Conservation (phyloP, 2,888 invertebrate species). For the Cheilosia vernalis region DNA sequence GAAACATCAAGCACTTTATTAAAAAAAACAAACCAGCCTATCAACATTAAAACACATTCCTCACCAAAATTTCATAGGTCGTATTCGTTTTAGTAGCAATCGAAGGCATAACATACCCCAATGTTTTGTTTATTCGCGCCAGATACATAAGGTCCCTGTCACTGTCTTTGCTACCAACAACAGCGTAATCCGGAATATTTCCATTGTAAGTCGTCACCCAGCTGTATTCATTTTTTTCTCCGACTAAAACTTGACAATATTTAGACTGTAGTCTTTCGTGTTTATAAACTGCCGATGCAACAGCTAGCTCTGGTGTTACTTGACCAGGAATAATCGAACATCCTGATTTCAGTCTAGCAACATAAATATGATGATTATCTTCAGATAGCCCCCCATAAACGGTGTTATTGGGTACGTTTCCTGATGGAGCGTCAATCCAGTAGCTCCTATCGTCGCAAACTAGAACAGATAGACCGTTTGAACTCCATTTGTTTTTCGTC, state of each 20-base stretch:
- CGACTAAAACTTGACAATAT: constrained; percentile 38
- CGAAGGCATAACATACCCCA: constrained; percentile 10
- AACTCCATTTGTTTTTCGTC: constrained; percentile 7
- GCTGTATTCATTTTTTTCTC: constrained; percentile 19
- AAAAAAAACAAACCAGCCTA: neutral
- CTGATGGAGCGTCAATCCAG: constrained; percentile 36
- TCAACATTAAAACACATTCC: neutral
- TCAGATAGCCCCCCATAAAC: constrained; percentile 24
- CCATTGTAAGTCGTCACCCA: constrained; percentile 20
- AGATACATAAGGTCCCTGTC: constrained; percentile 37
- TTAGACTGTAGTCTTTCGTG: constrained; percentile 5
- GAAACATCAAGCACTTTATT: neutral
- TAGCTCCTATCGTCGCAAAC: constrained; percentile 12
- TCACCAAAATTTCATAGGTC: constrained; percentile 27
- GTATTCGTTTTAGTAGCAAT: neutral
- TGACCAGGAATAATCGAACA: constrained; percentile 50
- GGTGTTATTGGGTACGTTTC: constrained; percentile 30
- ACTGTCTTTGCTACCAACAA: constrained; percentile 31
- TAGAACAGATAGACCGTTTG: neutral
- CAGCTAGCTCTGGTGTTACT: constrained; percentile 11
- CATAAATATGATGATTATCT: constrained; percentile 9
- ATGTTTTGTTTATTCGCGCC: neutral
- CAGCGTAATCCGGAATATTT: constrained; percentile 40
- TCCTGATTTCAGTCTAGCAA: constrained; percentile 41
- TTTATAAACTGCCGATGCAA: constrained; percentile 21